Evolutionary conservation across 2,888 invertebrate genomes (phyloP).

Genomic region (Cyclophora punctaria): DNA sequence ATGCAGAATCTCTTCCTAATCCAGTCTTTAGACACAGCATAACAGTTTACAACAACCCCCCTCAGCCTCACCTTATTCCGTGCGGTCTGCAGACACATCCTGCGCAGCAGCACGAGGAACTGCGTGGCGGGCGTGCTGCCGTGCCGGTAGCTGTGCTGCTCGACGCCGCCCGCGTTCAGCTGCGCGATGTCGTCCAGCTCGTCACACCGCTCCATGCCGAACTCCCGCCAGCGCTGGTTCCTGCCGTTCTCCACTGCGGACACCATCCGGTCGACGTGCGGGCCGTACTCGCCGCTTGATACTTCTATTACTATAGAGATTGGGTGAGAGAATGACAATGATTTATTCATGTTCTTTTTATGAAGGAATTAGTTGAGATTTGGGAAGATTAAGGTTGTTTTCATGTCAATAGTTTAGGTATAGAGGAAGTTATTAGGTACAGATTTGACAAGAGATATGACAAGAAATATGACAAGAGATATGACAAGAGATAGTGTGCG

Average conservation of each 20-base stretch:
- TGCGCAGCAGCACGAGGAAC: conserved; percentile 77
- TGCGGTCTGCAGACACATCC: conserved; percentile 85
- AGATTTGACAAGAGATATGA: no score
- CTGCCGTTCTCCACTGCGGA: conserved; percentile 79
- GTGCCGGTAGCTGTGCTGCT: conserved; percentile 69
- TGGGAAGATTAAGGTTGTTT: no score
- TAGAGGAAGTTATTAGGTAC: no score
- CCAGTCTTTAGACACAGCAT: no score
- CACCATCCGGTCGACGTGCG: conserved; percentile 80
- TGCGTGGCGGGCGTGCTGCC: conserved; percentile 79
- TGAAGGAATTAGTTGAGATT: no score
- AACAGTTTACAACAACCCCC: neutral
- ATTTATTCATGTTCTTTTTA: no score
- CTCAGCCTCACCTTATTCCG: conserved; percentile 76
- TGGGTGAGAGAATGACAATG: no score
- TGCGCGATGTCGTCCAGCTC: conserved; percentile 57
- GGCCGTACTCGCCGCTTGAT: conserved; percentile 86
- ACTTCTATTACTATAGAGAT: conserved; percentile 82
- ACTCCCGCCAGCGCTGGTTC: conserved; percentile 68
- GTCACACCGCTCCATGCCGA: conserved; percentile 25
- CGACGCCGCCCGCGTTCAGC: conserved; percentile 54
- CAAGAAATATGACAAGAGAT: no score
- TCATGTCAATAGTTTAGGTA: no score
- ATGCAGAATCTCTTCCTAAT: no score
- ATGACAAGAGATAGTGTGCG: no score